These are phyloP conservation scores for Musca domestica DNA, from an alignment of 1,140 invertebrate species.

Conservation along the genomic window DNA sequence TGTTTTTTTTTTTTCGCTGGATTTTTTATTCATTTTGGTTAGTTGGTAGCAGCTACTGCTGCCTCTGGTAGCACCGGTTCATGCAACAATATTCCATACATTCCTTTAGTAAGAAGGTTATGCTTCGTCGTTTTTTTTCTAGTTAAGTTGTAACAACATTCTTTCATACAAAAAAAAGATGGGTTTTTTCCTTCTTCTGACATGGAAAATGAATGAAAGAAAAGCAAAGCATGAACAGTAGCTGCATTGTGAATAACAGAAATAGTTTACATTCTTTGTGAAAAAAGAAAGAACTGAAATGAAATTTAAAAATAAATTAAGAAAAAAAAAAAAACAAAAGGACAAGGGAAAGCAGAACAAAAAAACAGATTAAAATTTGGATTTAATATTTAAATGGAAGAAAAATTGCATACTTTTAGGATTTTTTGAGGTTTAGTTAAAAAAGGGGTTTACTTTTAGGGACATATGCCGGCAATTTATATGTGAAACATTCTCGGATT, in stretches of 20 bases:
- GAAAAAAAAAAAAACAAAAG: background rate
- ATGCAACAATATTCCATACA: slow-evolving; percentile 1
- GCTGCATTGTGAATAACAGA: too few species aligned
- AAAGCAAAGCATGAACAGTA: too few species aligned
- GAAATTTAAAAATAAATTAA: background rate
- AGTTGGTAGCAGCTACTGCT: background rate
- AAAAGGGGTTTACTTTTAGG: too few species aligned
- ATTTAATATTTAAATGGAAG: too few species aligned
- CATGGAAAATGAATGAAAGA: background rate
- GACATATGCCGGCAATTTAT: too few species aligned
- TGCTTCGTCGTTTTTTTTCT: slow-evolving; percentile 35
- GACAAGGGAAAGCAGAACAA: too few species aligned
- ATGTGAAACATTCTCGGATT: too few species aligned
- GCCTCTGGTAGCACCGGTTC: too few species aligned
- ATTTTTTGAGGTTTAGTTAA: background rate
- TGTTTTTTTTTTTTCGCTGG: slow-evolving; percentile 11
- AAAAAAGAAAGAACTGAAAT: too few species aligned
- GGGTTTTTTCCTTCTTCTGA: slow-evolving; percentile 10
- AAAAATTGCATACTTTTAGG: too few species aligned
- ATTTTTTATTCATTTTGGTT: background rate
- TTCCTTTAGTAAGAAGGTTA: slow-evolving; percentile 35
- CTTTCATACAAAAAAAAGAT: slow-evolving; percentile 3
- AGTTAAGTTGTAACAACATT: slow-evolving; percentile 12
- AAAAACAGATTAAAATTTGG: too few species aligned
- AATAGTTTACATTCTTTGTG: too few species aligned